Conservation (phyloP, 1,140 invertebrate genomes). For the Drosophila equinoxialis region DNA sequence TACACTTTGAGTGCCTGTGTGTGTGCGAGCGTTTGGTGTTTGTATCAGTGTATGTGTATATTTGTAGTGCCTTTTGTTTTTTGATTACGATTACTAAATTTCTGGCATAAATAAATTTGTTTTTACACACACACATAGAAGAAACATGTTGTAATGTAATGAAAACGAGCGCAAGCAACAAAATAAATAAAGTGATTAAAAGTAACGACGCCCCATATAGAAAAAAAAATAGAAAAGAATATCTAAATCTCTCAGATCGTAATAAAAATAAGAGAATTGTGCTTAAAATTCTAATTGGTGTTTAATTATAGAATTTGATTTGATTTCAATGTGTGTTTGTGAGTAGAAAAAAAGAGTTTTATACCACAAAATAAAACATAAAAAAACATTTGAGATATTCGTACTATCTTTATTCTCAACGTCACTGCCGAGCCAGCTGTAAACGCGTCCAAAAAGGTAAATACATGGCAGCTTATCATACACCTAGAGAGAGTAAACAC, state of each 20-base stretch:
- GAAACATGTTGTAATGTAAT: conserved; percentile 65
- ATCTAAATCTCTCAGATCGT: conserved; percentile 1
- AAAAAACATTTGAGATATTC: too few species aligned
- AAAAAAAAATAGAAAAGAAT: conserved; percentile 17
- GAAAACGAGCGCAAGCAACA: conserved; percentile 58
- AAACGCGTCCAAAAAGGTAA: conserved; percentile 70
- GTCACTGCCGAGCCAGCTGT: conserved; percentile 28
- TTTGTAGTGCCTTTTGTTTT: conserved; percentile 47
- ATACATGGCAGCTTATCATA: conserved; percentile 57
- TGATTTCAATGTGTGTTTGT: conserved; percentile 37
- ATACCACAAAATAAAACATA: too few species aligned
- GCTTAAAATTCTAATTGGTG: conserved; percentile 38
- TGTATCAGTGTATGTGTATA: conserved; percentile 26
- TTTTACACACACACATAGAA: conserved; percentile 20
- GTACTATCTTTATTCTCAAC: conserved; percentile 18
- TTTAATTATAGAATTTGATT: conserved; percentile 6
- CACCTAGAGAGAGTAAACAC: conserved; percentile 47
- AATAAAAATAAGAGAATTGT: conserved; percentile 33
- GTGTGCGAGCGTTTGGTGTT: conserved; percentile 15
- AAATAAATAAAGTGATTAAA: conserved; percentile 45
- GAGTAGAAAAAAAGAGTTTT: conserved; percentile 12
- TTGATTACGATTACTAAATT: conserved; percentile 69
- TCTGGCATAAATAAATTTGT: conserved; percentile 44
- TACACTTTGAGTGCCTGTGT: conserved; percentile 20
- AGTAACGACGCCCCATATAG: conserved; percentile 26